Percentiles rank a stretch among this genome's conserved stretches.
Evolutionary conservation across 2,113 vertebrate genomes (phyloP).

Genomic region (Potamarius usumacintae): DNA sequence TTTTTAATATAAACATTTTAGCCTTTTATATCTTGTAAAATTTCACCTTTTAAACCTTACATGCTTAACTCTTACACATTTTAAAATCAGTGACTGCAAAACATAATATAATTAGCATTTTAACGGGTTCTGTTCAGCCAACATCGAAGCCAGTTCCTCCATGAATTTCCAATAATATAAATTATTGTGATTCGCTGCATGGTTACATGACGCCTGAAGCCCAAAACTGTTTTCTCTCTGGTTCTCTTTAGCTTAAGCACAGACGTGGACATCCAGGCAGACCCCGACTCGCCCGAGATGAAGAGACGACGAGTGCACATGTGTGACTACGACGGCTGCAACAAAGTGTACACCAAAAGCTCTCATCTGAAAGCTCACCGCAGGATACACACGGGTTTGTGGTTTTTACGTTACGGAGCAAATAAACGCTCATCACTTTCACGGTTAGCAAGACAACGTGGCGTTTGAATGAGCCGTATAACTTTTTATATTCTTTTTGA

Average conservation of each 20-base stretch:
- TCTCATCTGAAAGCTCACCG: conserved; percentile 96
- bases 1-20: background rate
- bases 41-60: background rate
- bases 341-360: conserved; percentile 98
- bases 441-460: background rate
- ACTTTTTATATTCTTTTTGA: background rate
- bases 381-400: conserved; percentile 92
- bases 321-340: conserved; percentile 96
- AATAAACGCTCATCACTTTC: background rate
- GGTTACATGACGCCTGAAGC: background rate
- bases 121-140: background rate
- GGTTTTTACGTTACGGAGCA: background rate
- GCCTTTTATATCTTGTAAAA: background rate
- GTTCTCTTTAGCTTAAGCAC: conserved; percentile 64
- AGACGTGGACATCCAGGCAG: conserved; percentile 70
- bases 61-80: background rate
- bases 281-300: conserved; percentile 82
- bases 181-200: too few relatives aligned
- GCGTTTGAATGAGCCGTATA: background rate
- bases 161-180: background rate
- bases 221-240: background rate
- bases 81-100: background rate
- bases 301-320: conserved; percentile 93
- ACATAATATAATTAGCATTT: background rate
- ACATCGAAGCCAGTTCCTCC: background rate